Conservation (phyloP, 2,797 vertebrate species). For the Notolabrus celidotus region DNA sequence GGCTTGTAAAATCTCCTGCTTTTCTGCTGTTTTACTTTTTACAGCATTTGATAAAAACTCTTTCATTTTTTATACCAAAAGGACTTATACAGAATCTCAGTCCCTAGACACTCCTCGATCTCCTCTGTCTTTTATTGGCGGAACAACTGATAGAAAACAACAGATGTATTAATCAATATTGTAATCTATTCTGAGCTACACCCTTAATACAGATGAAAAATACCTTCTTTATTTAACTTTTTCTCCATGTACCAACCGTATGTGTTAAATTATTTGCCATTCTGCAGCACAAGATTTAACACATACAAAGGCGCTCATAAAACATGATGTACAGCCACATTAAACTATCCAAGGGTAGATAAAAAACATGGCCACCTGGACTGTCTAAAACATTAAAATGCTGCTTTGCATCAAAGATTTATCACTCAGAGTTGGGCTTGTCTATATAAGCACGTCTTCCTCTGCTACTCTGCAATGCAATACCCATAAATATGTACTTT, state of each 20-base stretch:
- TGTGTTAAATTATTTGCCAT: background rate
- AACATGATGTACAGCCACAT: slow-evolving; percentile 38
- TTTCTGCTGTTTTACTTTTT: no score
- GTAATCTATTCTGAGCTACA: background rate
- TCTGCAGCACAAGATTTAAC: slow-evolving; percentile 31
- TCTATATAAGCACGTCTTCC: slow-evolving; percentile 11
- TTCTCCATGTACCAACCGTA: background rate
- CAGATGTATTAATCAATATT: background rate
- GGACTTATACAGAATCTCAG: no score
- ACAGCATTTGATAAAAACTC: no score
- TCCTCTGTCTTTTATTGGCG: background rate
- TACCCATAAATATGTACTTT: background rate
- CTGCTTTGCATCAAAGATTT: slow-evolving; percentile 33
- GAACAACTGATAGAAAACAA: background rate
- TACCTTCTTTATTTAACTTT: background rate
- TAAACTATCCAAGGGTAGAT: slow-evolving; percentile 23
- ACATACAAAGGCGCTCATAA: slow-evolving; percentile 35
- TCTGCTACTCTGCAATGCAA: background rate
- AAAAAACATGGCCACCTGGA: slow-evolving; percentile 44
- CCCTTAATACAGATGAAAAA: background rate
- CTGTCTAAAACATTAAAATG: slow-evolving; percentile 30
- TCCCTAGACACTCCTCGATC: no score
- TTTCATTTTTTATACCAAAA: no score
- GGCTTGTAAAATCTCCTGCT: no score
- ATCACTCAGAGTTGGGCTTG: background rate